Conservation (phyloP, 2,888 invertebrate species). For the Idaea dimidiata region DNA sequence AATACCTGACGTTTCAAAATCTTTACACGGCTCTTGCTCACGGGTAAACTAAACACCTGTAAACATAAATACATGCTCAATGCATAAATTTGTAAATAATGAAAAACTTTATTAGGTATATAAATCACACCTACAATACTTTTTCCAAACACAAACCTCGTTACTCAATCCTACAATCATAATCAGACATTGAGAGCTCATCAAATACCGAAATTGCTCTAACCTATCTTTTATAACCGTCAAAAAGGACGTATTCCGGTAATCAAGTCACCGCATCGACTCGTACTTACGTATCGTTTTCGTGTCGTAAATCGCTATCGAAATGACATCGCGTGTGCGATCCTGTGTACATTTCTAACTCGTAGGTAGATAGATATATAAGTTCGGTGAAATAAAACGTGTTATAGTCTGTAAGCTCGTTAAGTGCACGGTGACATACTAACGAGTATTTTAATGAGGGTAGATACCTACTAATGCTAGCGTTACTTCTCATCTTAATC, state of each 20-base stretch:
- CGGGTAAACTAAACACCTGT: no score
- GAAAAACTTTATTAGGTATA: background rate
- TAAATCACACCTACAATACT: background rate
- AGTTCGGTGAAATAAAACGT: background rate
- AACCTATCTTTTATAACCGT: constrained; percentile 24
- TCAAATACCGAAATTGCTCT: constrained; percentile 20
- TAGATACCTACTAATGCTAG: background rate
- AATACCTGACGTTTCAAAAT: no score
- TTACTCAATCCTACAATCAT: constrained; percentile 18
- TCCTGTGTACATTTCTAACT: background rate
- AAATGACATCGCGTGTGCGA: constrained; percentile 21
- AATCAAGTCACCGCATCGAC: constrained; percentile 20
- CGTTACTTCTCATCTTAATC: background rate
- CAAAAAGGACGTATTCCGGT: constrained; percentile 24
- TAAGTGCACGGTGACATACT: background rate
- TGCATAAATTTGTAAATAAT: background rate
- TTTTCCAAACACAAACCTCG: background rate
- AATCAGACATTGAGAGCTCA: constrained; percentile 23
- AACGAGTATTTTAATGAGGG: background rate
- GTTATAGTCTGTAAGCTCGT: background rate
- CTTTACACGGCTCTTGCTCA: no score
- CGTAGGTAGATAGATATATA: background rate
- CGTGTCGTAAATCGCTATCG: constrained; percentile 32
- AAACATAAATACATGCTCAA: no score
- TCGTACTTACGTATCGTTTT: constrained; percentile 22